These are phyloP conservation scores for Piaya cayana DNA, from an alignment of 2,113 vertebrate species.

Conservation along the genomic window DNA sequence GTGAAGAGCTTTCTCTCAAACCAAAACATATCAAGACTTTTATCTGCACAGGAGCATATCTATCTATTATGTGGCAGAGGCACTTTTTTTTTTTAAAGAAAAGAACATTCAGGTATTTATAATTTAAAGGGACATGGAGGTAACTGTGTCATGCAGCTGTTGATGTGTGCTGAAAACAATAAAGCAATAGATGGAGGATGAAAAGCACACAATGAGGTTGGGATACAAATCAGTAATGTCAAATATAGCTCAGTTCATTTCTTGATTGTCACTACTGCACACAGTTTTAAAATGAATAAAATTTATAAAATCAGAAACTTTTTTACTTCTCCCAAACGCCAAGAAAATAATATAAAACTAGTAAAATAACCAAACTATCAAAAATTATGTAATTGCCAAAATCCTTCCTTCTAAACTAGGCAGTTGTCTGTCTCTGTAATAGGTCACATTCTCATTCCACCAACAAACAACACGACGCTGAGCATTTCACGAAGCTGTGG, in stretches of 20 bases:
- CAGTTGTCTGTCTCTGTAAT: neutral
- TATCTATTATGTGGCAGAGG: neutral
- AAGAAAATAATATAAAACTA: neutral
- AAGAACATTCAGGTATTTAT: neutral
- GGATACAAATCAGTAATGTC: neutral
- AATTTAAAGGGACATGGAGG: neutral
- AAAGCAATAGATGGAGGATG: neutral
- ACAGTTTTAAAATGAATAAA: neutral
- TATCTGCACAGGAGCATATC: neutral
- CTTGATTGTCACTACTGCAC: neutral
- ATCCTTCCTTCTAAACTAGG: neutral
- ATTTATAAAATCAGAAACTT: neutral
- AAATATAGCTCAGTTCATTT: neutral
- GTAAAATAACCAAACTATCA: neutral
- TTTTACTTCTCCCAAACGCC: neutral
- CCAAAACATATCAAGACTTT: neutral
- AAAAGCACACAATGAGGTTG: neutral
- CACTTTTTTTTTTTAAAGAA: neutral
- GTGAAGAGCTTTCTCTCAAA: neutral
- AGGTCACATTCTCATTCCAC: neutral
- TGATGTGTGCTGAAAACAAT: neutral
- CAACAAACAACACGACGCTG: neutral
- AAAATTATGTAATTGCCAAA: neutral
- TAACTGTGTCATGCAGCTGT: neutral
- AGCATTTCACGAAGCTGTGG: neutral